These are phyloP conservation scores for Drosophila nannoptera DNA, from an alignment of 1,140 invertebrate species.

Conservation along the genomic window DNA sequence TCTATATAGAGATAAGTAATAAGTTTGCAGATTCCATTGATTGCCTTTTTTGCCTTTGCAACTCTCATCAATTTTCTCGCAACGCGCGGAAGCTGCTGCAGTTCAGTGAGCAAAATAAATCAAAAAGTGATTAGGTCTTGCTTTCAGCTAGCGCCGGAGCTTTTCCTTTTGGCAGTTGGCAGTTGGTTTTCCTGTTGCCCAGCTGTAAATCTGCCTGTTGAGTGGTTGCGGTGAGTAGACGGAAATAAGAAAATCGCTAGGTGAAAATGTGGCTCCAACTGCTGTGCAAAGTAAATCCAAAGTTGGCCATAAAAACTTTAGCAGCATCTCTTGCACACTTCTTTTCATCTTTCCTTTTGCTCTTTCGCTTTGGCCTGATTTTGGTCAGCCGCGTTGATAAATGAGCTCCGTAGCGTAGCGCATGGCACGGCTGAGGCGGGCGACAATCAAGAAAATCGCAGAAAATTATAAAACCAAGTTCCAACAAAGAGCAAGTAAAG, in stretches of 20 bases:
- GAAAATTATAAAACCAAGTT: slow-evolving; percentile 66
- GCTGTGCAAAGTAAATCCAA: slow-evolving; percentile 53
- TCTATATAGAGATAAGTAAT: background rate
- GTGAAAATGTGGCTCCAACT: slow-evolving; percentile 36
- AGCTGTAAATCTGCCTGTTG: slow-evolving; percentile 72
- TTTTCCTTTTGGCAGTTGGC: background rate
- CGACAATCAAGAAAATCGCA: slow-evolving; percentile 72
- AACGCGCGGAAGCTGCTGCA: slow-evolving; percentile 53
- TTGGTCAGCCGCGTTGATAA: slow-evolving; percentile 66
- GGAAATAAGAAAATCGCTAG: slow-evolving; percentile 38
- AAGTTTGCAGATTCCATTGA: background rate
- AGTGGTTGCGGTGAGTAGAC: slow-evolving; percentile 37
- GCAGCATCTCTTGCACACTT: slow-evolving; percentile 33
- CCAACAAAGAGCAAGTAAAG: slow-evolving; percentile 46
- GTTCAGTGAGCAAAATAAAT: slow-evolving; percentile 70
- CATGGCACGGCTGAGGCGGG: slow-evolving; percentile 34
- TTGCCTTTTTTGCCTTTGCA: background rate
- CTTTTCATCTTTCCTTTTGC: background rate
- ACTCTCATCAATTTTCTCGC: background rate
- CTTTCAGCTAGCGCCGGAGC: background rate
- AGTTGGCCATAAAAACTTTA: slow-evolving; percentile 74
- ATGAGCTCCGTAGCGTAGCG: slow-evolving; percentile 52
- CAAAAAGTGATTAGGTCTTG: slow-evolving; percentile 71
- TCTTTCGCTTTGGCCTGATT: slow-evolving; percentile 14
- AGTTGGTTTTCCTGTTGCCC: slow-evolving; percentile 43